Percentiles rank a stretch among this genome's conserved stretches.
These are phyloP conservation scores for Calliphora vicina DNA, from an alignment of 1,140 invertebrate genomes.

Conservation along the genomic window DNA sequence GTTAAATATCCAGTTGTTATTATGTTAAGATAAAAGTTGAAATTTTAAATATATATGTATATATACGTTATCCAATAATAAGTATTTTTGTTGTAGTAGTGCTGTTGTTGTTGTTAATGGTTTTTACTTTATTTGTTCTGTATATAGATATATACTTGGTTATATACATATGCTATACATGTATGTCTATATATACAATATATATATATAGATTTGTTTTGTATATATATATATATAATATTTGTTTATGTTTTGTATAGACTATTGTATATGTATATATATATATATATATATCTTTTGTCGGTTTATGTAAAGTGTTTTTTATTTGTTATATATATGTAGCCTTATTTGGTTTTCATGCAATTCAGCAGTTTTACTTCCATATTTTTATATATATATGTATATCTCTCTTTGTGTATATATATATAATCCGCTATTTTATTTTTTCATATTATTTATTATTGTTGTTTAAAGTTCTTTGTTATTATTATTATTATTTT, in stretches of 20 bases:
- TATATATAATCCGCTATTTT: constrained; percentile 25
- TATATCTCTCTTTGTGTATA: constrained; percentile 10
- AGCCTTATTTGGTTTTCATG: constrained; percentile 32
- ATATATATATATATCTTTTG: constrained; percentile 39
- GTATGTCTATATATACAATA: constrained; percentile 9
- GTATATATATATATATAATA: constrained; percentile 23
- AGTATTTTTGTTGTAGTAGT: neutral
- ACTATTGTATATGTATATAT: constrained; percentile 39
- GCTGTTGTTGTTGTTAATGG: constrained; percentile 20
- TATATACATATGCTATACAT: constrained; percentile 26
- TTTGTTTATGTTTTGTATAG: constrained; percentile 23
- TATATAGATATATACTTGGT: constrained; percentile 26
- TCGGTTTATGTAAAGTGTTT: constrained; percentile 33
- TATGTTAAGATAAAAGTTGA: constrained; percentile 16
- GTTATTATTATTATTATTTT: constrained; percentile 15
- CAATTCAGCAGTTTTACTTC: constrained; percentile 32
- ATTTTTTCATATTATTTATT: constrained; percentile 30
- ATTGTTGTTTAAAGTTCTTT: constrained; percentile 25
- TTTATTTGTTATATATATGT: constrained; percentile 30
- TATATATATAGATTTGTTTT: constrained; percentile 23
- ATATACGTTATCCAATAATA: neutral
- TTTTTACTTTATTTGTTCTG: constrained; percentile 2
- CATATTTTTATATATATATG: constrained; percentile 7
- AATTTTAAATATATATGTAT: constrained; percentile 15
- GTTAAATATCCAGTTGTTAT: constrained; percentile 12